phyloP scores from a whole-genome alignment of 1,140 invertebrate genomes.

The Platorchestia sp. region DNA sequence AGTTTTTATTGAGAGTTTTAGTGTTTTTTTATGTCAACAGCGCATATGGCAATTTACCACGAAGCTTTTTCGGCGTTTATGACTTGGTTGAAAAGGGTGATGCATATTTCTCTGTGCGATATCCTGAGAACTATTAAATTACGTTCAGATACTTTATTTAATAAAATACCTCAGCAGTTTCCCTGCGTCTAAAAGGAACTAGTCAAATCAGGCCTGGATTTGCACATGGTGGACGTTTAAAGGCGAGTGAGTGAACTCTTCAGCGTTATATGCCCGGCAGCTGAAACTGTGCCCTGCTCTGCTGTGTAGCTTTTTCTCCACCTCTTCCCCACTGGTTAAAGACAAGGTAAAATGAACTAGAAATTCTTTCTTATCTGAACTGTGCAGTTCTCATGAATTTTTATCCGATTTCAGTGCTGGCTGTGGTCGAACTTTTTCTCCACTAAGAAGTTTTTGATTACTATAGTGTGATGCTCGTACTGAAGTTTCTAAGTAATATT shows the following conservation, averaged over 20 bases:
- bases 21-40: too few relatives aligned
- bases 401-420: too few relatives aligned
- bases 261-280: not conserved
- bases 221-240: not conserved
- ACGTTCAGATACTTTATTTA: not conserved
- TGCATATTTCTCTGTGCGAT: not conserved
- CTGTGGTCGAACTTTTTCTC: too few relatives aligned
- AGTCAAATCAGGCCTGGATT: not conserved
- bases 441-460: too few relatives aligned
- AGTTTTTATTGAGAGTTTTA: too few relatives aligned
- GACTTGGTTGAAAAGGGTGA: not conserved
- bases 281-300: not conserved
- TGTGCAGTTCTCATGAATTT: too few relatives aligned
- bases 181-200: not conserved
- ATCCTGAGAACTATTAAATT: not conserved
- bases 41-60: too few relatives aligned
- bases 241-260: not conserved
- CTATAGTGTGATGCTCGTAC: too few relatives aligned
- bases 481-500: too few relatives aligned
- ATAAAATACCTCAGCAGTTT: not conserved
- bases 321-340: not conserved
- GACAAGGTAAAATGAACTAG: not conserved
- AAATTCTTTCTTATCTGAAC: too few relatives aligned
- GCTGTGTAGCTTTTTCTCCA: not conserved
- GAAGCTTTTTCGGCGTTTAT: not conserved